Base-by-base conservation (phyloP, 1,140 invertebrate genomes). In the Drosophila tsacasi region DNA sequence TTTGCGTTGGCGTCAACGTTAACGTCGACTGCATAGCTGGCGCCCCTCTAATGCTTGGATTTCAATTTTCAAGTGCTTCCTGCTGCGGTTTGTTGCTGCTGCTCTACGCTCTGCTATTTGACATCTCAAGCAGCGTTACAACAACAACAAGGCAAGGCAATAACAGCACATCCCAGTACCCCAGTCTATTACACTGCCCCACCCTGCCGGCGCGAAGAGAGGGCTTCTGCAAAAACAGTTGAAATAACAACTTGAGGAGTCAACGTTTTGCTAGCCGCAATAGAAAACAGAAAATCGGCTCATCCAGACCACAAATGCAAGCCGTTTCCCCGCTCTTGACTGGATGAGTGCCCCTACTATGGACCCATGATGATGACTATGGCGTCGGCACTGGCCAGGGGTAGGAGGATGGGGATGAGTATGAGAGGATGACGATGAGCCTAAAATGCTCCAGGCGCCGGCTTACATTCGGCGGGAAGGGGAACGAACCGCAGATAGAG, bases 1-100 rank as follows among this genome's bases (percentile, higher is more conserved):
- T 30, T 50, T n/a, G 82, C 74, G 82, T 82, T 82, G 76, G 83
- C 75, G 49, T 73, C 27, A 21, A 13, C 44, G 30, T 35, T 25
- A 64, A 37, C 61, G 7, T 35, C 40, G 52, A 49, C 59, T 78
- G 76, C 52, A 39, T 52, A 75, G 63, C 42, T 87, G 85, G 84
- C 84, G 85, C 85, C 81, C 61, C 81, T 55, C 78, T 57, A 50
- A 60, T 72, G 84, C 75, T 81, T 84, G 84, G 84, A 87, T 89
- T 87, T 87, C 84, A 84, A 87, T 87, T 89, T 87, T 84, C 77
- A 89, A 87, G 84, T 87, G 85, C 65, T 90, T 87, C 85, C 84
- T 87, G 83, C 73, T 87, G 81, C 67, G 71, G 71, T 47, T 55
- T 81, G 71, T 65, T 76, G 69, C 42, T 68, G 60, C 23, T 69